phyloP scores from a whole-genome alignment of 1,140 invertebrate genomes.

The Grapholita molesta region DNA sequence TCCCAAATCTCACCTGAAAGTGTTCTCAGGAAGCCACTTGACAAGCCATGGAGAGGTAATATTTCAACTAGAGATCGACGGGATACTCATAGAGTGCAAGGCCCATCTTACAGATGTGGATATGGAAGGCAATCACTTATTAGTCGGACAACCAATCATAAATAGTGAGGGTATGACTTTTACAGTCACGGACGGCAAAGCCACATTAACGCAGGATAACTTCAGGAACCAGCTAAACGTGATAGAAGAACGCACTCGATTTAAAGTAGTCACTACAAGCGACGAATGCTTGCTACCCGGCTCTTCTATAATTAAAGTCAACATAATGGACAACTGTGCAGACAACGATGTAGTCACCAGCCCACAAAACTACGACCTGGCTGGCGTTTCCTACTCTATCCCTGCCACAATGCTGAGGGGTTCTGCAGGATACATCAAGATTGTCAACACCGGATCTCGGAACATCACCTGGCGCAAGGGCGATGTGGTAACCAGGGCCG shows the following conservation, averaged over 20 bases:
- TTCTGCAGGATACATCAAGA: neutral
- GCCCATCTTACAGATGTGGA: slow-evolving; percentile 18
- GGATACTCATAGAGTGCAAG: neutral
- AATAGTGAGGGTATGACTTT: neutral
- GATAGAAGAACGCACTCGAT: neutral
- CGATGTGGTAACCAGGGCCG: slow-evolving; percentile 14
- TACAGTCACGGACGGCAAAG: neutral
- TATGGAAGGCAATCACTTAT: neutral
- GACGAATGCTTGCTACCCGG: neutral
- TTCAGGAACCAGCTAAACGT: neutral
- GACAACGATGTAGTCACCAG: neutral
- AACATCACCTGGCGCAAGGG: slow-evolving; percentile 19
- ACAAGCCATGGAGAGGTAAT: neutral
- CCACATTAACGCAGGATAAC: neutral
- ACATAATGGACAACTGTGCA: neutral
- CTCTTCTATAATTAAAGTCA: neutral
- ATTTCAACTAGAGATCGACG: slow-evolving; percentile 19
- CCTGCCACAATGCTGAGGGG: neutral
- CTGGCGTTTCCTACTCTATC: neutral
- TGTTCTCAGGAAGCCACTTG: slow-evolving; percentile 19
- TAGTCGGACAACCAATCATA: neutral
- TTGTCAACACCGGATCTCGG: neutral
- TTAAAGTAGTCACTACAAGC: neutral
- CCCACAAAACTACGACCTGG: neutral
- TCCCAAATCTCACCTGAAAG: slow-evolving; percentile 5